A percentile compares a stretch with the other conserved stretches of the same genome.
phyloP scores from a whole-genome alignment of 2,113 vertebrate species.

The Haliaeetus leucogaster region DNA sequence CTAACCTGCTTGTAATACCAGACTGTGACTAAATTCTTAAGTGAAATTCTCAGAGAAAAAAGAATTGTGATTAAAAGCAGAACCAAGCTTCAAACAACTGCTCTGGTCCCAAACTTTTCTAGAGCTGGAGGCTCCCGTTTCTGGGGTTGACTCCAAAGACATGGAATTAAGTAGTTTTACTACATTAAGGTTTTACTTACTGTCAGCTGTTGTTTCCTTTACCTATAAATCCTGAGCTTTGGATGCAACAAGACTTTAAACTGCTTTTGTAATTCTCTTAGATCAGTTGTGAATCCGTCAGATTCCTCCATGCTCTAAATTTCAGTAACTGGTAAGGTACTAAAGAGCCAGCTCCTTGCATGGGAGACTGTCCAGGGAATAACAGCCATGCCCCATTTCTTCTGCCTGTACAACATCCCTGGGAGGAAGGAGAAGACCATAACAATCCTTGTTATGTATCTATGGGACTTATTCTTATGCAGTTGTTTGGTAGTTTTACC shows the following conservation, averaged over 20 bases:
- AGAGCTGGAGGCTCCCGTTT: not conserved
- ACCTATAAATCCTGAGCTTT: not conserved
- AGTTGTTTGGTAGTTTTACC: not conserved
- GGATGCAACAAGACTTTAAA: not conserved
- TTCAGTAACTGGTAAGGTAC: not conserved
- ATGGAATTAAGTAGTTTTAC: not conserved
- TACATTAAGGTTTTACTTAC: not conserved
- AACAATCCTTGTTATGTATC: not conserved
- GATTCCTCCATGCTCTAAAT: not conserved
- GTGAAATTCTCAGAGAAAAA: not conserved
- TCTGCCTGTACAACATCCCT: not conserved
- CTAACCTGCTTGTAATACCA: not conserved
- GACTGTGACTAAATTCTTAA: not conserved
- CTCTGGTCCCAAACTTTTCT: not conserved
- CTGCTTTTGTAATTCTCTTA: not conserved
- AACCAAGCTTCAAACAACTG: not conserved
- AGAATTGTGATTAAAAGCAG: not conserved
- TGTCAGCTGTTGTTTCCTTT: not conserved
- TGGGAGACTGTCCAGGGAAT: not conserved
- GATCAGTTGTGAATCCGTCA: not conserved
- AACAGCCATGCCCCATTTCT: not conserved
- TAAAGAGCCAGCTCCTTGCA: not conserved
- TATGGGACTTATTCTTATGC: not conserved
- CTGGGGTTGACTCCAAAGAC: not conserved
- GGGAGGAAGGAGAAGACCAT: not conserved